Percentiles rank a stretch among this genome's conserved stretches.
Evolutionary conservation across 2,797 vertebrate genomes (phyloP).

Genomic region (Peromyscus aztecus): DNA sequence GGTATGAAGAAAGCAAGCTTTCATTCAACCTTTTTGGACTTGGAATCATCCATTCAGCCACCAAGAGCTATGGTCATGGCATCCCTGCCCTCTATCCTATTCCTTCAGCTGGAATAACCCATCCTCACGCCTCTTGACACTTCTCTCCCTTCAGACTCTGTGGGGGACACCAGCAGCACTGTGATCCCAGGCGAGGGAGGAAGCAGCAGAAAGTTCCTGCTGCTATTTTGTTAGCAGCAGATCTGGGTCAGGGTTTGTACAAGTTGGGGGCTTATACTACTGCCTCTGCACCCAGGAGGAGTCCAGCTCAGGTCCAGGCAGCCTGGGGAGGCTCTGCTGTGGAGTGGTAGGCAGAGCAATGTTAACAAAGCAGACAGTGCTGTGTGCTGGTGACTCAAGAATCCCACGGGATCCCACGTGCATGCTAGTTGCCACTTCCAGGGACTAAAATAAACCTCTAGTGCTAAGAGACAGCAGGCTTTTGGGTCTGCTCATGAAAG

Average conservation of each 20-base stretch:
- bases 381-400: constrained; percentile 69
- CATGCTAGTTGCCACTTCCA: constrained; percentile 61
- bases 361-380: constrained; percentile 64
- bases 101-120: constrained; percentile 28
- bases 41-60: not conserved
- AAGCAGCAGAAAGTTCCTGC: not conserved
- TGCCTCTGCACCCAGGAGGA: not conserved
- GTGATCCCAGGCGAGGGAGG: not conserved
- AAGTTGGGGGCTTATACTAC: not conserved
- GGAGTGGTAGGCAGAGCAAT: not conserved
- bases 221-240: not conserved
- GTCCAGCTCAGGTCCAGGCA: not conserved
- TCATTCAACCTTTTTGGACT: not conserved
- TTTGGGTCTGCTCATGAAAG: constrained; percentile 69
- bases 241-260: not conserved
- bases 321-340: constrained; percentile 1
- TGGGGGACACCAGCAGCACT: constrained; percentile 14
- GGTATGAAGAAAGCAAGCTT: not conserved
- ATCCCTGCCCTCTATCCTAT: not conserved
- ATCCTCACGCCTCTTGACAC: constrained; percentile 3
- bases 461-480: constrained; percentile 73
- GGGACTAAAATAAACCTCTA: constrained; percentile 77
- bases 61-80: constrained; percentile 3
- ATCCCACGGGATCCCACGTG: constrained; percentile 64
- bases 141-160: constrained; percentile 33